Percentiles rank a stretch among this genome's conserved stretches.
Evolutionary conservation across 2,797 vertebrate species (phyloP).

Genomic region (Phalanger gymnotis): DNA sequence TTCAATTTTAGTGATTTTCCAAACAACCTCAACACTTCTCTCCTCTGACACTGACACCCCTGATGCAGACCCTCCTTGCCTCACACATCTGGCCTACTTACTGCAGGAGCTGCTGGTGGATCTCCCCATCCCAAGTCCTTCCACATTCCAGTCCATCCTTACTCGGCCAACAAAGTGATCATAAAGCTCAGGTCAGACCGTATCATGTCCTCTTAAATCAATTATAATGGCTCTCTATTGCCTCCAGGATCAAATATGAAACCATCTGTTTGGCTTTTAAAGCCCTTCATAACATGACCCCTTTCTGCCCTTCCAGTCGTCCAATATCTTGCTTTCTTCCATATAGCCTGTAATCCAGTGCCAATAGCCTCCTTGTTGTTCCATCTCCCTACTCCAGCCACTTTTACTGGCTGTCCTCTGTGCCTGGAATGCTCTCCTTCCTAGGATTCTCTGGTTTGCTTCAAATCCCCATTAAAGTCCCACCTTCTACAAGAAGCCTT

Average conservation of each 20-base stretch:
- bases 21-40: too few relatives aligned
- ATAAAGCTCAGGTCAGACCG: background rate
- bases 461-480: background rate
- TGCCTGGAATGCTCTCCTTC: background rate
- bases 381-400: background rate
- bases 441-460: background rate
- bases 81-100: background rate
- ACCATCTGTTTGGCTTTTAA: background rate
- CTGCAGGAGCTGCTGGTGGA: background rate
- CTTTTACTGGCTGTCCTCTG: background rate
- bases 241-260: background rate
- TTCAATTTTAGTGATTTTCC: too few relatives aligned
- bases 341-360: background rate
- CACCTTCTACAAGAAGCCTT: background rate
- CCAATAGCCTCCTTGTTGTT: too few relatives aligned
- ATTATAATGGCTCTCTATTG: background rate
- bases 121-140: background rate
- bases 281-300: too few relatives aligned
- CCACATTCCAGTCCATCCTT: background rate
- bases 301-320: background rate
- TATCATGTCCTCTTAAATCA: background rate
- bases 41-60: background rate
- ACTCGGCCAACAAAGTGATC: background rate
- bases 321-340: background rate
- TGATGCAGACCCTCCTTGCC: background rate